Evolutionary conservation across 2,797 vertebrate species (phyloP).

Genomic region (Melanotaenia pygmaea): DNA sequence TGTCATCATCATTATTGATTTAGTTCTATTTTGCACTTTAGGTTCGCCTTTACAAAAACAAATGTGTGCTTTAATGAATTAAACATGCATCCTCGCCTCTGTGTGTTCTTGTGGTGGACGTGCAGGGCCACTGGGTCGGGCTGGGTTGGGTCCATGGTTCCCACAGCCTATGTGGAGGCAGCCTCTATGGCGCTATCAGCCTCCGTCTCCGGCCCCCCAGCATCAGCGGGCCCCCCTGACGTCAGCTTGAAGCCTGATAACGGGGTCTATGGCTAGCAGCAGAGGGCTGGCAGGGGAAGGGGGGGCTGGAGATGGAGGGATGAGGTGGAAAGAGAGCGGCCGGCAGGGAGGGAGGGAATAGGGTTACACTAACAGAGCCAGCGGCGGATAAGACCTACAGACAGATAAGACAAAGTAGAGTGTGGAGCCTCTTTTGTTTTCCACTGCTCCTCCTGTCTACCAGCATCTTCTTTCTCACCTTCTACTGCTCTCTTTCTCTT

Average conservation of each 20-base stretch:
- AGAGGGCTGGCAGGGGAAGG: background rate
- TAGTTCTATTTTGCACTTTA: background rate
- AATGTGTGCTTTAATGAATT: background rate
- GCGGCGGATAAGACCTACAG: constrained; percentile 82
- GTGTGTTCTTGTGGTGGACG: constrained; percentile 66
- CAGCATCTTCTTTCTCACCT: constrained; percentile 69
- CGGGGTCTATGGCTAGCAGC: constrained; percentile 67
- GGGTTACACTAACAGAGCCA: constrained; percentile 88
- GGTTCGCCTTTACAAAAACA: background rate
- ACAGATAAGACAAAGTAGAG: constrained; percentile 83
- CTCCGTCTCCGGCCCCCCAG: constrained; percentile 82
- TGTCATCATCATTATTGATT: constrained; percentile 2
- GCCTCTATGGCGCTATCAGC: constrained; percentile 78
- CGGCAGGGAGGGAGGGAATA: constrained; percentile 62
- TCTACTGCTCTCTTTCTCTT: constrained; percentile 43
- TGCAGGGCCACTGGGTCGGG: constrained; percentile 68
- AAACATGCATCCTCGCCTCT: constrained; percentile 28
- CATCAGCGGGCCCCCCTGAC: constrained; percentile 80
- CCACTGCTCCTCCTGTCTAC: constrained; percentile 80
- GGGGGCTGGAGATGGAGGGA: constrained; percentile 64
- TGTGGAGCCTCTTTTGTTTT: constrained; percentile 86
- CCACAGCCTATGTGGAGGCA: constrained; percentile 80
- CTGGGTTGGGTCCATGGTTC: constrained; percentile 75
- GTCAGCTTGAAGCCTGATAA: constrained; percentile 84
- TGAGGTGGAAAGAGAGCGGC: constrained; percentile 68